phyloP scores from a whole-genome alignment of 2,888 invertebrate genomes.

The Aphidoletes aphidimyza region DNA sequence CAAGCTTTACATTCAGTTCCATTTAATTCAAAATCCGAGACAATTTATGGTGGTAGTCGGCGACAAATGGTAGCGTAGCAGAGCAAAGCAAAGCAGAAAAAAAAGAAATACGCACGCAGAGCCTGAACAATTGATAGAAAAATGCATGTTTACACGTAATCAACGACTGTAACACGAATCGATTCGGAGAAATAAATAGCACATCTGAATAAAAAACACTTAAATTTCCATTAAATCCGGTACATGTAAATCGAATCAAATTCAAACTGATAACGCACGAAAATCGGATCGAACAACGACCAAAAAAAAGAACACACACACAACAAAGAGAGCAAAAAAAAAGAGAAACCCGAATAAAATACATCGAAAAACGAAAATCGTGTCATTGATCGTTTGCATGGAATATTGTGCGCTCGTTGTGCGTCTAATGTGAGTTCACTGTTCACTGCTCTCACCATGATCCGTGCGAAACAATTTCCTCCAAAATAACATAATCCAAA shows the following conservation, averaged over 20 bases:
- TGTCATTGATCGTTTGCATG: constrained; percentile 22
- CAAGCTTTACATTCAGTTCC: constrained; percentile 22
- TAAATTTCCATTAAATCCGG: constrained; percentile 52
- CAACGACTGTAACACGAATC: constrained; percentile 26
- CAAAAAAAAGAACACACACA: too few relatives aligned
- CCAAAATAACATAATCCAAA: constrained; percentile 21
- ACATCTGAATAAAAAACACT: constrained; percentile 22
- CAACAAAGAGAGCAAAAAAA: too few relatives aligned
- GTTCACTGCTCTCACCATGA: background rate
- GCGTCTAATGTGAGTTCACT: background rate
- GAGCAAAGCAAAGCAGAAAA: background rate
- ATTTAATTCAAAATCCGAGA: constrained; percentile 48
- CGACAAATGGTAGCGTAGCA: background rate
- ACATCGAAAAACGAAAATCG: too few relatives aligned
- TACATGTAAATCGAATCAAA: constrained; percentile 33
- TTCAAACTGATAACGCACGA: constrained; percentile 26
- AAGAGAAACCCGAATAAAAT: too few relatives aligned
- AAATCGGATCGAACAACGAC: too few relatives aligned
- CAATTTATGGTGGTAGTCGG: constrained; percentile 44
- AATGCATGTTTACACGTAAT: constrained; percentile 48
- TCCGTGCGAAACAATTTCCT: background rate
- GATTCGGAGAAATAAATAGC: constrained; percentile 21
- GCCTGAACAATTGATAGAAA: constrained; percentile 29
- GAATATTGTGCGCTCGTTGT: background rate
- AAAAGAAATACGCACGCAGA: background rate